Conservation (phyloP, 2,888 invertebrate genomes). For the Thyatira batis region DNA sequence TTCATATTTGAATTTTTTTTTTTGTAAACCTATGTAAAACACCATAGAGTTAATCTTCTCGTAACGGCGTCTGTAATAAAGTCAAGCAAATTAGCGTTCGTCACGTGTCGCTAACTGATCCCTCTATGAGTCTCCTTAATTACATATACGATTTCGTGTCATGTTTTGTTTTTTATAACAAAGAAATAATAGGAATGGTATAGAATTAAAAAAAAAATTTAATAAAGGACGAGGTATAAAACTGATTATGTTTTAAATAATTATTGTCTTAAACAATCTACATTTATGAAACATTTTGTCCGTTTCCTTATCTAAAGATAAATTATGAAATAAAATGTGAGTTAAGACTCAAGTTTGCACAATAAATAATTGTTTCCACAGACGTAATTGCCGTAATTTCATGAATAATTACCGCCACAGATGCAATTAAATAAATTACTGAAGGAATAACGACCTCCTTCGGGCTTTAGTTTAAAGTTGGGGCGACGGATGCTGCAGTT, state of each 20-base stretch:
- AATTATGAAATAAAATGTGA: conserved; percentile 79
- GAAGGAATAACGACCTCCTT: conserved; percentile 78
- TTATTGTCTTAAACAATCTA: not conserved
- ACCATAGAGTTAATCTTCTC: not conserved
- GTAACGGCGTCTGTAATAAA: not conserved
- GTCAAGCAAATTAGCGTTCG: conserved; percentile 2
- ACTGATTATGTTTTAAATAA: not conserved
- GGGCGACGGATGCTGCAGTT: conserved; percentile 70
- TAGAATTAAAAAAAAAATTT: no score
- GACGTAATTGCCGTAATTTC: conserved; percentile 82
- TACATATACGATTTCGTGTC: not conserved
- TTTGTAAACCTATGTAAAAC: no score
- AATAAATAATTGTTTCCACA: conserved; percentile 81
- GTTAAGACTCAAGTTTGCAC: conserved; percentile 79
- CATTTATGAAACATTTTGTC: conserved; percentile 46
- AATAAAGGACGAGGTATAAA: not conserved
- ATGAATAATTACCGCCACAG: conserved; percentile 82
- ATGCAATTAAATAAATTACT: conserved; percentile 82
- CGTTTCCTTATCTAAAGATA: conserved; percentile 70
- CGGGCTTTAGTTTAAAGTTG: conserved; percentile 76
- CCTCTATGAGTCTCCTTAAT: not conserved
- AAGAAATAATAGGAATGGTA: no score
- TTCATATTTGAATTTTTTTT: no score
- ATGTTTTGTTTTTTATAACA: no score
- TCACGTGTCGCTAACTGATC: conserved; percentile 17